Base-by-base conservation (phyloP, 64 coral and sea anemone genomes). In the Stichodactyla mertensii region DNA sequence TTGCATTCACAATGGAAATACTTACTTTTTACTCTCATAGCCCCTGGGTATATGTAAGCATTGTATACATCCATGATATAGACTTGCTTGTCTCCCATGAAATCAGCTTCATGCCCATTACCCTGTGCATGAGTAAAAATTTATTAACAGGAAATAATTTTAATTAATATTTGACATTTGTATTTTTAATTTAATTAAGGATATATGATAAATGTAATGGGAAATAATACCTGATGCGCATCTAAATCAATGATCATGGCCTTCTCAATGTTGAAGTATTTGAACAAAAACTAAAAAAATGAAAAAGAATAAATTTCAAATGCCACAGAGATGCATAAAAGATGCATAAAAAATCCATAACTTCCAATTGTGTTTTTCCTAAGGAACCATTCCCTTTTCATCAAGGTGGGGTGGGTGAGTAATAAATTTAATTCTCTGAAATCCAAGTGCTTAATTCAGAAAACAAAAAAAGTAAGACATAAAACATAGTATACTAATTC, bases 41-140 rank as follows among this genome's bases (percentile, higher is more conserved):
- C 92, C 57, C 93, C 53, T 11, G 97, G 97, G 55, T 99, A 99
- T 60, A 99, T 99, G 24, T 88, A 86, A n/a, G 77, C 77, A 81
- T 99, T 99, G 54, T 99, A 99, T 16, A 95, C 97, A 88, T 99
- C 97, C 86, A 99, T 95, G 31, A 99, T 99, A 51, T 95, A 99
- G 10, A 99, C 97, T 86, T 78, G 62, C 27, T 94, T 87, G 92
- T 99, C 93, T 20, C 88, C 86, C 52, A 92, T 89, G 78, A 99
- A 99, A 83, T 99, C 97, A 77, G 90, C 87, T 86, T 99, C 97
- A 61, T 99, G 97, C 2, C 97, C 97, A 92, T 99, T 99, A 14
- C 97, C 97, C 97, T 99, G 3, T 45, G 36, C 36, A 45, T 45
- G 31, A 83, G 16, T 61, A 55, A 70, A 54, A 54, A 77, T n/a